Evolutionary conservation across 2,797 vertebrate genomes (phyloP).

Genomic region (Falco novaeseelandiae): DNA sequence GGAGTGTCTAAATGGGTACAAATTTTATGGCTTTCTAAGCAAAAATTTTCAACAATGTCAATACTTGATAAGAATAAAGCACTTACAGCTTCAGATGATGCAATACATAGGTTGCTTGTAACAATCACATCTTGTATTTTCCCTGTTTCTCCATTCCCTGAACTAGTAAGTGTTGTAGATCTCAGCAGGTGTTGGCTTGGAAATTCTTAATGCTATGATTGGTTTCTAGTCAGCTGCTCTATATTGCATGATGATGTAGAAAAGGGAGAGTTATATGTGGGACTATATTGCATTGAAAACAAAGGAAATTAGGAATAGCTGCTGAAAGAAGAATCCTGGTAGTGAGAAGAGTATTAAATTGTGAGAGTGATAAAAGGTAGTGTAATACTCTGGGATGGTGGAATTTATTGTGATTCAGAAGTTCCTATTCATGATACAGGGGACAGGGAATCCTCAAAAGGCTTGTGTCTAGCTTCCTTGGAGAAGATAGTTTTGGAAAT

Average conservation of each 20-base stretch:
- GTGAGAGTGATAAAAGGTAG: slow-evolving; percentile 5
- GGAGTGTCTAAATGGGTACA: not conserved
- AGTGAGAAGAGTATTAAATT: slow-evolving; percentile 60
- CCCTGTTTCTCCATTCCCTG: not conserved
- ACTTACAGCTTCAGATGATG: not conserved
- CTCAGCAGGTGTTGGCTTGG: not conserved
- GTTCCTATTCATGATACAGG: slow-evolving; percentile 1
- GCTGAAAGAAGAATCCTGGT: not conserved
- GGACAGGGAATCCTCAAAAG: not conserved
- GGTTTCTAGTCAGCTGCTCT: not conserved
- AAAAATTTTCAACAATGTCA: not conserved
- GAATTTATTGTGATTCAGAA: not conserved
- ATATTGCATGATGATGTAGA: not conserved
- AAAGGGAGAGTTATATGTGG: not conserved
- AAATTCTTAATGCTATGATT: not conserved
- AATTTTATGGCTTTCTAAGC: not conserved
- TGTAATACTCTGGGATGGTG: slow-evolving; percentile 3
- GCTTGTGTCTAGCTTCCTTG: not conserved
- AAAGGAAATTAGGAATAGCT: slow-evolving; percentile 2
- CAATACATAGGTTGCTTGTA: not conserved
- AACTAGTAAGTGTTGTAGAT: not conserved
- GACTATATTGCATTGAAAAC: not conserved
- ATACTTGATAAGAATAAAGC: not conserved
- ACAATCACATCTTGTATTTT: not conserved
- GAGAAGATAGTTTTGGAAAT: slow-evolving; percentile 27